Base-by-base conservation (phyloP, 2,113 vertebrate species). In the Tragelaphus buxtoni region DNA sequence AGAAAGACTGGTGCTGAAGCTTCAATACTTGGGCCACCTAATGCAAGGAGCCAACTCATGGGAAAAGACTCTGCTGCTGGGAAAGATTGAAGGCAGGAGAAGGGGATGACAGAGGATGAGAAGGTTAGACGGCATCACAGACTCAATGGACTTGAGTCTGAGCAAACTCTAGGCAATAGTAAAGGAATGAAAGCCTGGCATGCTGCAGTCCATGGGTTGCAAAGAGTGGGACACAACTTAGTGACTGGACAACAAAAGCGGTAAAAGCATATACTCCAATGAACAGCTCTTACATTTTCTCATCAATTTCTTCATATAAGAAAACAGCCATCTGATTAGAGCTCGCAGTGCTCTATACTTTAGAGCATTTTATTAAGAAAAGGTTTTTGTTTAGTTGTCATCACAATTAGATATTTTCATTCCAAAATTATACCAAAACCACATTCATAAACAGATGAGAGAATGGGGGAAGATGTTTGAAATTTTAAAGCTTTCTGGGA, bases 71-170 rank as follows among this genome's bases (percentile, higher is more conserved):
- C 9, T 39, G 18, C n/a, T 69, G 18, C n/a, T 39, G 9, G 65
- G 65, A 69, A 39, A 18, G 18, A 22, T 6, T 69, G 65, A 22
- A 39, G 4, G n/a, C 65, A 69, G n/a, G 17, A 35, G 9, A 69
- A 39, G n/a, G 18, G 65, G 9, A 39, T 69, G 9, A 69, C n/a
- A 69, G 18, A 69, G 65, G 17, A 69, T 39, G n/a, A 69, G 63
- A 69, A 22, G 18, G 18, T 39, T 22, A 69, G 9, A 39, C 0
- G 1, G 18, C 0, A 0, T 69, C 65, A 69, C n/a, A 22, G 9
- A 69, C 18, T 69, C 65, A 39, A 1, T 11, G 8, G 65, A 69
- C 65, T 22, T 69, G n/a, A 69, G 65, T 39, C 18, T 69, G 4
- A 69, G n/a, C 65, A 22, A 69, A 69, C 17, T 69, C n/a, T 69